Base-by-base conservation (phyloP, 2,113 vertebrate genomes). In the Mungos mungo region DNA sequence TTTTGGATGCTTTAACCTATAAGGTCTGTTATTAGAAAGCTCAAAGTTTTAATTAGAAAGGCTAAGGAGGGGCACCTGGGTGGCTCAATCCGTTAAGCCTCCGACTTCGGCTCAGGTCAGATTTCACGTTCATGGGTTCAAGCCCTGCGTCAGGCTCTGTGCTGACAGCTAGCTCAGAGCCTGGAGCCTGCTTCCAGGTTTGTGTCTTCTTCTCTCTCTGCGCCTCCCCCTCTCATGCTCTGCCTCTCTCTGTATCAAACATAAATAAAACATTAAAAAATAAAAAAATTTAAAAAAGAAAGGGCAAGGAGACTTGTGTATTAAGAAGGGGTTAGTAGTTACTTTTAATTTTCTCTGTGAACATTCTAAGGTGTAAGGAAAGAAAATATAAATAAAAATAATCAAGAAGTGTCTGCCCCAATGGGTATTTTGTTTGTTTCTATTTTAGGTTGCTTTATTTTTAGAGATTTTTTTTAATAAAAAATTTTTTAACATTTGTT, bases 1-100 rank as follows among this genome's bases (percentile, higher is more conserved):
- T 83, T 82, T 80, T 69, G 38, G 54, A 94, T 69, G 87, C 66
- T 94, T 68, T 83, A 87, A 94, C 76, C 47, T 86, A 79, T 31
- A 33, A 18, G 27, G 1, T 29, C 69, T 84, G 35, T 95, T 93
- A 84, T 60, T 66, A 96, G 52, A 89, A 94, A 90, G 47, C 41
- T 41, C 41, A 41, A 41, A 41, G 41, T 41, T 41, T 41, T 41
- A 3, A 41, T 41, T 41, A 41, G 41, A 41, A 41, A 41, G 41
- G 41, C 41, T 41, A 41, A 41, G 41, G 41, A 41, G 41, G 41
- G 41, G 41, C 41, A 41, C 41, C 41, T 41, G 41, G 41, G 41
- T 41, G 41, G 41, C 41, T 41, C 41, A 41, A 41, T 41, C 5
- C 3, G 41, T 41, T 41, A 41, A 41, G 41, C 41, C 41, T 41